A percentile compares a stretch with the other conserved stretches of the same genome.
Conservation (phyloP, 1,140 invertebrate genomes). For the Periplaneta americana region DNA sequence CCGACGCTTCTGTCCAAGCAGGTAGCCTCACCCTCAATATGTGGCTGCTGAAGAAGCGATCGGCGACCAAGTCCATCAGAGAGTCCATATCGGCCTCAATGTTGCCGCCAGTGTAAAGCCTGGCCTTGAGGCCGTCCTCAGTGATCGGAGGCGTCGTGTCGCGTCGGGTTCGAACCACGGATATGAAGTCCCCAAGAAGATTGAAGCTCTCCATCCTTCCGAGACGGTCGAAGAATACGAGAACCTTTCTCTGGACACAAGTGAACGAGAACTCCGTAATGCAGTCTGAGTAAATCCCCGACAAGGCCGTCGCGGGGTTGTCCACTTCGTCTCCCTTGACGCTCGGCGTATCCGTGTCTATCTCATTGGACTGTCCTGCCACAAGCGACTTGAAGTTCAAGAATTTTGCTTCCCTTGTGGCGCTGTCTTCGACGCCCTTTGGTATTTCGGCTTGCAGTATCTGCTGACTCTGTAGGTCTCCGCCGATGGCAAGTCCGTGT, state of each 20-base stretch:
- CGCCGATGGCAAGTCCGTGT: neutral
- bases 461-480: neutral
- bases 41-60: conserved; percentile 3
- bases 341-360: conserved; percentile 11
- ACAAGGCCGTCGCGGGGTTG: conserved; percentile 18
- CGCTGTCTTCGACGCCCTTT: neutral
- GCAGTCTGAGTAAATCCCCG: conserved; percentile 26
- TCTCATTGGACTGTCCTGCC: neutral
- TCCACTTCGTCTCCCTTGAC: conserved; percentile 1
- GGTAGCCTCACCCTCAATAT: neutral
- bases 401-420: neutral
- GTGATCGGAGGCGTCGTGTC: conserved; percentile 23
- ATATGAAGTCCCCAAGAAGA: conserved; percentile 25
- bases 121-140: conserved; percentile 23
- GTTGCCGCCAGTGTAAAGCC: conserved; percentile 2
- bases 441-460: neutral
- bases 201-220: conserved; percentile 22
- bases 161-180: conserved; percentile 27
- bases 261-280: conserved; percentile 23
- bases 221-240: conserved; percentile 25
- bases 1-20: neutral
- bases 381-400: neutral
- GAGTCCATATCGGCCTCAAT: neutral
- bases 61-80: neutral
- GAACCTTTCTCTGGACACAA: conserved; percentile 27